phyloP scores from a whole-genome alignment of 2,113 vertebrate species.

The Mormyrus iriodes region DNA sequence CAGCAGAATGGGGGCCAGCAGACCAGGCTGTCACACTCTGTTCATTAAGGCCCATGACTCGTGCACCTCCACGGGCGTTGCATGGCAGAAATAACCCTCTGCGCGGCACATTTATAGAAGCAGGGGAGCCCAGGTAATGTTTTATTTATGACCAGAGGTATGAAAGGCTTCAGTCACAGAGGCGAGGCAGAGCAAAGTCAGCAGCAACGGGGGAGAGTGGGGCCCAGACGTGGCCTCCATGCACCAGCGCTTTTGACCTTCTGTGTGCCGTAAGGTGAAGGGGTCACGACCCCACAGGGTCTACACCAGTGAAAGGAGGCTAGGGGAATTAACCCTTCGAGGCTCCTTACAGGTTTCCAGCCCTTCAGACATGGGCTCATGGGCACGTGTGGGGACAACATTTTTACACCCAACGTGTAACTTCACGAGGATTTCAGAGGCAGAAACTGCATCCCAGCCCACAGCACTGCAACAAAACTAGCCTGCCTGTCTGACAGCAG shows the following conservation, averaged over 20 bases:
- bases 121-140: slow-evolving; percentile 51
- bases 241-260: slow-evolving; percentile 27
- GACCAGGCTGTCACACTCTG: slow-evolving; percentile 30
- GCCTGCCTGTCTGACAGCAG: neutral
- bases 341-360: neutral
- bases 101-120: slow-evolving; percentile 38
- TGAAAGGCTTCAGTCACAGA: slow-evolving; percentile 42
- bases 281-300: slow-evolving; percentile 18
- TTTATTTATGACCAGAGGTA: slow-evolving; percentile 54
- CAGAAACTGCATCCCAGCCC: neutral
- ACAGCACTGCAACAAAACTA: neutral
- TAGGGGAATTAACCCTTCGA: slow-evolving; percentile 24
- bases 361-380: neutral
- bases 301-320: slow-evolving; percentile 6
- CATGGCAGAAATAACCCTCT: slow-evolving; percentile 45
- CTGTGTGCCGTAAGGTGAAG: slow-evolving; percentile 20
- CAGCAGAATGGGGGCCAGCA: neutral
- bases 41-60: slow-evolving; percentile 50
- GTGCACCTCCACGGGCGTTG: slow-evolving; percentile 32
- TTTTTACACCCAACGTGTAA: neutral
- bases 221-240: slow-evolving; percentile 23
- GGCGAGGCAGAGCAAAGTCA: slow-evolving; percentile 26
- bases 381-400: neutral
- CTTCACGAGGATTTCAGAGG: neutral
- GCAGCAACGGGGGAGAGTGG: slow-evolving; percentile 40